Evolutionary conservation across 2,113 vertebrate species (phyloP).

Genomic region (Strigops habroptila): DNA sequence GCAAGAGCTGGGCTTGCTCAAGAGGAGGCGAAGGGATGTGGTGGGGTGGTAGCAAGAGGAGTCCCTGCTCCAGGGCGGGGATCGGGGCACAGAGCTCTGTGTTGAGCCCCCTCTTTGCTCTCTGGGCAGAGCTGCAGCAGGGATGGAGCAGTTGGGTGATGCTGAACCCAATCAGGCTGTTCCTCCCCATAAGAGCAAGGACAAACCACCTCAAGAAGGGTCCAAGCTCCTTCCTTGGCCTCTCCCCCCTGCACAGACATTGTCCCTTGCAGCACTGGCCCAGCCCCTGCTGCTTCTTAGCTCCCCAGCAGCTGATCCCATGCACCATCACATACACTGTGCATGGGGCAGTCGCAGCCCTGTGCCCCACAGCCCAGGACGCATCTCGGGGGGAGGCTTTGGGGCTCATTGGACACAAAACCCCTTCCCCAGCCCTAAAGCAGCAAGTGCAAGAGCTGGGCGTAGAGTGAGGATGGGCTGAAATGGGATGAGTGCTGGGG

Average conservation of each 20-base stretch:
- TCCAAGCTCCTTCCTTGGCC: rapidly evolving
- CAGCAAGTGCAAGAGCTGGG: background rate
- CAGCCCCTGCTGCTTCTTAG: background rate
- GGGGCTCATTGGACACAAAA: background rate
- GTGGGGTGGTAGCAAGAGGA: rapidly evolving
- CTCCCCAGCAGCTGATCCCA: background rate
- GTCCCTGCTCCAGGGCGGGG: rapidly evolving
- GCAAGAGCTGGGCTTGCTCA: background rate
- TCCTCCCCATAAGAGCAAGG: rapidly evolving
- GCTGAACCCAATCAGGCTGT: background rate
- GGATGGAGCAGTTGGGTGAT: background rate
- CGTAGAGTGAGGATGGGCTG: background rate
- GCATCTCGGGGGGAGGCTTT: rapidly evolving
- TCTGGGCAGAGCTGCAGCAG: background rate
- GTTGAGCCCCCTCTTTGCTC: background rate
- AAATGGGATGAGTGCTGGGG: background rate
- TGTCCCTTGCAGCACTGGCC: background rate
- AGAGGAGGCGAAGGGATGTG: background rate
- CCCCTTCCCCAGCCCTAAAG: background rate
- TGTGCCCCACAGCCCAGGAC: background rate
- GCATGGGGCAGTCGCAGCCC: background rate
- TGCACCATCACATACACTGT: rapidly evolving
- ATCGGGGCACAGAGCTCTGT: background rate
- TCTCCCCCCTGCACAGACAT: background rate
- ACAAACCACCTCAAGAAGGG: background rate